These are phyloP conservation scores for Hemithea aestivaria DNA, from an alignment of 2,888 invertebrate genomes.

Conservation along the genomic window DNA sequence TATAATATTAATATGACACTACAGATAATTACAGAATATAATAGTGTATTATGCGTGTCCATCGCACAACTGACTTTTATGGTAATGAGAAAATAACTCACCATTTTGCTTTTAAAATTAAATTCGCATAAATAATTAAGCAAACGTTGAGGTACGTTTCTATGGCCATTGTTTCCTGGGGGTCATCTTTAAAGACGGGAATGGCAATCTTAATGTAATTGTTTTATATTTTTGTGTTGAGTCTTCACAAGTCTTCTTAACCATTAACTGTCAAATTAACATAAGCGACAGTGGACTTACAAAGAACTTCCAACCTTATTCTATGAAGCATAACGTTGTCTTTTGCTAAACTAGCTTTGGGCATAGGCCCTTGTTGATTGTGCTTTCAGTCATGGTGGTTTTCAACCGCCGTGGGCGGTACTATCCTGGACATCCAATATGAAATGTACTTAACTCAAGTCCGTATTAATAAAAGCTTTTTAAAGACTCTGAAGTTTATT, in stretches of 20 bases:
- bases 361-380: slow-evolving; percentile 1
- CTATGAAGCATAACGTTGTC: background rate
- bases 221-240: slow-evolving; percentile 67
- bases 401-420: slow-evolving; percentile 63
- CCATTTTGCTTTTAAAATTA: background rate
- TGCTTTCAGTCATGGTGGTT: slow-evolving; percentile 18
- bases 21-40: too few relatives aligned
- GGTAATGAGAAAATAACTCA: too few relatives aligned
- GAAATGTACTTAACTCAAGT: slow-evolving; percentile 57
- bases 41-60: too few relatives aligned
- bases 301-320: background rate
- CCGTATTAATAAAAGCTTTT: slow-evolving; percentile 21
- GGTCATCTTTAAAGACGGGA: slow-evolving; percentile 30
- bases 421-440: slow-evolving; percentile 68
- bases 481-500: background rate
- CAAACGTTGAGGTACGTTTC: slow-evolving; percentile 9
- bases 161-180: slow-evolving; percentile 29
- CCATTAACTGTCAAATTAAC: background rate
- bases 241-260: background rate
- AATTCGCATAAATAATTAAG: background rate
- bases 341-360: slow-evolving; percentile 7
- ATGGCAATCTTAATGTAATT: slow-evolving; percentile 62
- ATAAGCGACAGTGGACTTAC: too few relatives aligned
- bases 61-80: too few relatives aligned
- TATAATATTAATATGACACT: too few relatives aligned